These are phyloP conservation scores for Eupelmus urozonus DNA, from an alignment of 2,888 invertebrate species.

Conservation along the genomic window DNA sequence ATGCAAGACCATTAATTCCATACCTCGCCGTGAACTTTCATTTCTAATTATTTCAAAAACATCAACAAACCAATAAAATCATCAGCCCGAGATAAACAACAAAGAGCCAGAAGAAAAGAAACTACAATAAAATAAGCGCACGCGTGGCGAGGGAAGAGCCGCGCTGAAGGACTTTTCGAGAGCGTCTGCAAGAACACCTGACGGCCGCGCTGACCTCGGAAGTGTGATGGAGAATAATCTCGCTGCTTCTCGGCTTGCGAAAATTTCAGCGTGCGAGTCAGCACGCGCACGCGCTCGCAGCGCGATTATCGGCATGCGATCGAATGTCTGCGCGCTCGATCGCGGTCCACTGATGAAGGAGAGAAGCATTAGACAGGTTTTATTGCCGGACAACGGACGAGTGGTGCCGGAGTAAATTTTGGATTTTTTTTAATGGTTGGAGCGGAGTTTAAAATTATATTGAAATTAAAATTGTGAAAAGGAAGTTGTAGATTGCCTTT, in stretches of 20 bases:
- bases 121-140: not conserved
- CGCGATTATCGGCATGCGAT: conserved; percentile 55
- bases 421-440: no score
- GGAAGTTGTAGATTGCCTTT: no score
- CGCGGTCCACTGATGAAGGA: not conserved
- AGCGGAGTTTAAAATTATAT: no score
- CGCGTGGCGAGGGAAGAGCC: conserved; percentile 7
- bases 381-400: no score
- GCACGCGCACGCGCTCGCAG: not conserved
- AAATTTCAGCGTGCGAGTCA: conserved; percentile 33
- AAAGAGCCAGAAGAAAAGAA: not conserved
- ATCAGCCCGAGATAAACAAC: not conserved
- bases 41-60: no score
- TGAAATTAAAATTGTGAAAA: no score
- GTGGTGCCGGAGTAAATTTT: no score
- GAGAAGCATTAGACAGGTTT: not conserved
- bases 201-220: conserved; percentile 46
- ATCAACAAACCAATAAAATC: not conserved
- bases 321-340: not conserved
- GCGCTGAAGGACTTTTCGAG: conserved; percentile 2
- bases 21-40: no score
- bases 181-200: conserved; percentile 33
- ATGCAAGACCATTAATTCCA: no score
- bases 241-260: conserved; percentile 26
- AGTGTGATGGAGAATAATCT: conserved; percentile 41